These are phyloP conservation scores for Agonopterix alstromeriana DNA, from an alignment of 2,888 invertebrate species.

Conservation along the genomic window DNA sequence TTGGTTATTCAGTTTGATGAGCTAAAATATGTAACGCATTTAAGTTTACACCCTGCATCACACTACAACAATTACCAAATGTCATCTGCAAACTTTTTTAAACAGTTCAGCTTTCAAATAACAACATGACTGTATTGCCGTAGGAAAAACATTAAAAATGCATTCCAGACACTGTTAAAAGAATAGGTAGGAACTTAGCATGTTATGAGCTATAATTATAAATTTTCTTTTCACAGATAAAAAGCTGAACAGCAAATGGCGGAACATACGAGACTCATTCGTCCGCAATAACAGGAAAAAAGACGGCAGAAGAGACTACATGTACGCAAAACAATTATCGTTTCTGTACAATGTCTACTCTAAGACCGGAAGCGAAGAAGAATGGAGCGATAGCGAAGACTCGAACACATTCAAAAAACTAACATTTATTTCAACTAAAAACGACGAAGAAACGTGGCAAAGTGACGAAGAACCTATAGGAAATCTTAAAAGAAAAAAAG, in stretches of 20 bases:
- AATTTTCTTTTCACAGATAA: constrained; percentile 25
- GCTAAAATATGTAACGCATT: no score
- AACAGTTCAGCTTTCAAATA: no score
- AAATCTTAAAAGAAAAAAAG: constrained; percentile 32
- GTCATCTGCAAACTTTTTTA: no score
- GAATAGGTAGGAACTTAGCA: no score
- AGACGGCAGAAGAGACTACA: constrained; percentile 36
- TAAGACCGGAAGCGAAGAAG: constrained; percentile 34
- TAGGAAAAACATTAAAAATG: no score
- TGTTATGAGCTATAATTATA: no score
- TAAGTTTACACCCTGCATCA: no score
- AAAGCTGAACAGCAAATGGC: constrained; percentile 56
- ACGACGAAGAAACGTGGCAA: constrained; percentile 17
- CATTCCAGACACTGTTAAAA: no score
- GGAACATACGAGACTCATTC: constrained; percentile 60
- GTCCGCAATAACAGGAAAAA: constrained; percentile 42
- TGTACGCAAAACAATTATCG: constrained; percentile 47
- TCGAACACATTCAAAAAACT: not conserved
- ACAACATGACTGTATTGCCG: no score
- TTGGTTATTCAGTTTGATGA: no score
- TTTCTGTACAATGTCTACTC: constrained; percentile 45
- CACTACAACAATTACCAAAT: no score
- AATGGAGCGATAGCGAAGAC: constrained; percentile 13
- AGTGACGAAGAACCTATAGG: constrained; percentile 32
- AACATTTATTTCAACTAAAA: constrained; percentile 20